Evolutionary conservation across 1,140 invertebrate genomes (phyloP), one percentile per base, ranked within the genome.

Genomic region (Rhizoglyphus robini): DNA sequence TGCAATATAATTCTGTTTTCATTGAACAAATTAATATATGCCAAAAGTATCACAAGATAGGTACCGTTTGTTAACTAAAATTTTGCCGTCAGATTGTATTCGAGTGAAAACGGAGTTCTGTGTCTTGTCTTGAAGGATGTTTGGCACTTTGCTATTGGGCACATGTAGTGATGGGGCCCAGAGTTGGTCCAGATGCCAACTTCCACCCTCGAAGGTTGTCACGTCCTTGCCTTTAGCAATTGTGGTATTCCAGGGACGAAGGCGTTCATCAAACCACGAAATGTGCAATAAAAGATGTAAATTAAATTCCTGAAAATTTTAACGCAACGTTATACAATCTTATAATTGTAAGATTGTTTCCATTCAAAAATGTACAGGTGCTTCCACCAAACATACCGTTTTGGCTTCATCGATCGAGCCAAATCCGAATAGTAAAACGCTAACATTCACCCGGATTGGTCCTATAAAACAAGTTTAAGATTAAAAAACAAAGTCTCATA

Each of bases 301-400:
- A 27, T 47, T 5, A 57, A 48, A 64, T 51, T 64, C 63, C 63
- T 64, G n/a, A n/a, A n/a, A n/a, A n/a, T n/a, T n/a, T n/a, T n/a
- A n/a, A n/a, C n/a, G 30, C 8, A 64, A 64, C 13, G 11, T 4
- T n/a, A n/a, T n/a, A n/a, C n/a, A n/a, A n/a, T n/a, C n/a, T n/a
- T n/a, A 20, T 29, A 60, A 11, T 29, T 8, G 5, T 34, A 60
- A 23, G n/a, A n/a, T n/a, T n/a, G n/a, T n/a, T n/a, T n/a, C n/a
- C n/a, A n/a, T n/a, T n/a, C n/a, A n/a, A n/a, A n/a, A n/a, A n/a
- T n/a, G n/a, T n/a, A n/a, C n/a, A n/a, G 18, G 18, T 41, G 18
- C 5, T 20, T 8, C 8, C 8, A 54, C 3, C 15, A 8, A 58
- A 58, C 27, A 34, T 64, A 64, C 63, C 20, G 41, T 51, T 32